Base-by-base conservation (phyloP, 2,113 vertebrate genomes). In the Apodemus sylvaticus region DNA sequence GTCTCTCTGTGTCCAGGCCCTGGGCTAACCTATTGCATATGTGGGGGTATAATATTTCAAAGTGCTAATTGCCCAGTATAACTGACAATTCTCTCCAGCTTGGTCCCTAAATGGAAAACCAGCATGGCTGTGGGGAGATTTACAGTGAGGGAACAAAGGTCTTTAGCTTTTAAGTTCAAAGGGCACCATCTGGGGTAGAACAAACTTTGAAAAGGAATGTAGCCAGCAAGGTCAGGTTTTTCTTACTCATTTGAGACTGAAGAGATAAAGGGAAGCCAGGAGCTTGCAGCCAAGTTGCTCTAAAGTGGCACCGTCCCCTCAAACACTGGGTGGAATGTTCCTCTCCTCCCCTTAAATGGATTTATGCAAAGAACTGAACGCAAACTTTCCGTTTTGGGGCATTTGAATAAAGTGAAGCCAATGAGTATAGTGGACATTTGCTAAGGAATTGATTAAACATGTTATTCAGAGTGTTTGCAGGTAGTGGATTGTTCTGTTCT, bases 1-100 rank as follows among this genome's bases (percentile, higher is more conserved):
- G 89, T 1, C 81, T 83, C 77, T 78, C 85, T 62, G 2, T 29
- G 81, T 89, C 81, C 94, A 96, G 94, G 95, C 96, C n/a, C 94
- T 94, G 78, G 39, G 96, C 97, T 98, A 98, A 98, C 96, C 96
- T 97, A 89, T 97, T 97, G 93, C 97, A 98, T 96, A 97, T 98
- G 97, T 96, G 93, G 17, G 16, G 93, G 96, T 92, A 76, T 98
- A 97, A 82, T 94, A 96, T 98, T 98, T 98, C 97, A 97, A 98
- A 98, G 97, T 97, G 96, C 93, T 97, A 97, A 97, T 97, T 97
- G 96, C 96, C 96, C 20, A 0, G 66, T 87, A 17, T 92, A 96
- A 89, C 97, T 93, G 97, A 96, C 97, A 97, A 34, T 96, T 96
- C 96, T 95, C 91, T 93, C 91, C 93, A 96, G 94, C 91, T 36